These are phyloP conservation scores for Brienomyrus brachyistius DNA, from an alignment of 2,113 vertebrate genomes.

Conservation along the genomic window DNA sequence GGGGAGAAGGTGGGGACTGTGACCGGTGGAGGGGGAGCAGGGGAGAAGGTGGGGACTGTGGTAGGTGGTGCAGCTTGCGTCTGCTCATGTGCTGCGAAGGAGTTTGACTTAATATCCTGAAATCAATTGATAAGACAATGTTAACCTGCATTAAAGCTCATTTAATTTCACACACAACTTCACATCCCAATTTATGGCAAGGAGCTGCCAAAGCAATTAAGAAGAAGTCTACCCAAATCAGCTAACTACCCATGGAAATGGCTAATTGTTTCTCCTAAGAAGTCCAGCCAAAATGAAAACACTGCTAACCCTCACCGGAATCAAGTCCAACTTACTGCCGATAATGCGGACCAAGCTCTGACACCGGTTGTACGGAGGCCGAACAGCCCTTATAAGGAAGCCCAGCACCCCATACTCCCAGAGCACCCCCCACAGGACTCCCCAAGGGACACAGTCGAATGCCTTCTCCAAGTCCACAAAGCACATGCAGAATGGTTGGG, in stretches of 20 bases:
- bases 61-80: background rate
- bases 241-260: background rate
- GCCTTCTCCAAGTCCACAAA: no score
- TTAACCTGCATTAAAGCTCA: background rate
- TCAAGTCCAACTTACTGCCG: no score
- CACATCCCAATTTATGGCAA: background rate
- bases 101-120: background rate
- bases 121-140: background rate
- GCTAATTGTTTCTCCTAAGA: background rate
- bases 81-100: background rate
- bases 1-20: background rate
- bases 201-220: background rate
- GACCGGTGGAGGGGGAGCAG: background rate
- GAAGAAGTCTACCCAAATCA: background rate
- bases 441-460: no score
- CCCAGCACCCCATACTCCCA: no score
- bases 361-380: no score
- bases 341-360: no score
- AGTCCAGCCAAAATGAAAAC: background rate
- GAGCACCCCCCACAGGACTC: no score
- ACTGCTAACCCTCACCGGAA: background rate
- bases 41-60: background rate
- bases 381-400: no score
- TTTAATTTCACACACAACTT: background rate
- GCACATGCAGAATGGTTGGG: no score